Percentiles rank a stretch among this genome's conserved stretches.
These are phyloP conservation scores for Andrena fulva DNA, from an alignment of 2,888 invertebrate species.

Conservation along the genomic window DNA sequence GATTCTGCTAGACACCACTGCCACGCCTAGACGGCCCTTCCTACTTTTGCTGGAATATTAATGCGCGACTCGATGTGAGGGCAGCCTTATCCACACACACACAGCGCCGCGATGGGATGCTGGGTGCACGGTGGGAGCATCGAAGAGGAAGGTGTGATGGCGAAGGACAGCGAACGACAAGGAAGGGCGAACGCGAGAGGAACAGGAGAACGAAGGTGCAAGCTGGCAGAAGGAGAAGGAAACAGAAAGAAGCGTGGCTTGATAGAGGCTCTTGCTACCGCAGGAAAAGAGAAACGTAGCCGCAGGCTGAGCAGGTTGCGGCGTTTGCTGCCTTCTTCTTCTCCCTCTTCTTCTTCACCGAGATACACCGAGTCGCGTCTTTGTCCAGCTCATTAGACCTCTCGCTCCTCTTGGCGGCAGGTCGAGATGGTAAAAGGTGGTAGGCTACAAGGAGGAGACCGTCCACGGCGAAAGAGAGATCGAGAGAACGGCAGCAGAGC, in stretches of 20 bases:
- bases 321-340: constrained; percentile 62
- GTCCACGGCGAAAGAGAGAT: constrained; percentile 23
- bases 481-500: constrained; percentile 18
- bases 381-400: constrained; percentile 43
- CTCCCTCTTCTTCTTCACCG: constrained; percentile 42
- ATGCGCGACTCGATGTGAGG: constrained; percentile 62
- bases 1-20: constrained; percentile 15
- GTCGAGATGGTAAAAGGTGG: constrained; percentile 62
- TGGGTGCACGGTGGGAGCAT: constrained; percentile 7
- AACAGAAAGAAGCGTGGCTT: constrained; percentile 62
- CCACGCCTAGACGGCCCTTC: constrained; percentile 57
- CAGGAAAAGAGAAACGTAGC: constrained; percentile 79
- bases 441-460: constrained; percentile 42
- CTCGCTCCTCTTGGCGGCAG: constrained; percentile 67
- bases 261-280: constrained; percentile 76
- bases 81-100: constrained; percentile 33
- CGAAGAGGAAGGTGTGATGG: constrained; percentile 12
- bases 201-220: constrained; percentile 6
- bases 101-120: constrained; percentile 15
- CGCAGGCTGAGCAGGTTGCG: constrained; percentile 80
- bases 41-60: constrained; percentile 74
- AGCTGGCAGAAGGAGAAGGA: constrained; percentile 25
- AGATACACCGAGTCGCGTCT: constrained; percentile 35
- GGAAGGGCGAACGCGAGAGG: neutral
- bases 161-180: neutral